Evolutionary conservation across 2,797 vertebrate genomes (phyloP), one percentile per base, ranked within the genome.

Genomic region (Falco peregrinus): DNA sequence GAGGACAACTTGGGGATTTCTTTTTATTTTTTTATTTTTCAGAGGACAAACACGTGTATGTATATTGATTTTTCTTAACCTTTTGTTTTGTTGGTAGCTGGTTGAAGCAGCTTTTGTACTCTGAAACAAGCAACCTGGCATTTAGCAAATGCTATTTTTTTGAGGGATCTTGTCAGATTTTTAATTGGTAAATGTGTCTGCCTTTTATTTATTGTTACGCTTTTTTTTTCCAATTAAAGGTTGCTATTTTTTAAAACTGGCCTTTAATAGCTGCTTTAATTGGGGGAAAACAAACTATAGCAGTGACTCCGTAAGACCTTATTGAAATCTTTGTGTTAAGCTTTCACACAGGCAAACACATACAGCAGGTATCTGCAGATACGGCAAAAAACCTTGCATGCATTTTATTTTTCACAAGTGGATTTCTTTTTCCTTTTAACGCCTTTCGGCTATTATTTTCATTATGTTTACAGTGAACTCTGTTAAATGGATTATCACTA

Each of bases 151-250:
- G 82, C 28, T 92, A 16, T 79, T 90, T 94, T 93, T 89, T 96
- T 94, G 84, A 80, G 71, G 94, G 73, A 93, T 96, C 94, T 94
- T 97, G 97, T 97, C 97, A 97, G 76, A 81, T 94, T 97, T 97
- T 98, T 98, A 97, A 98, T 98, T 97, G 96, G 97, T 92, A 88
- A 95, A 93, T 75, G 94, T 90, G 95, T 90, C 96, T 98, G 63
- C 93, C 82, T 93, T 95, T 89, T 96, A 83, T 90, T 97, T 96
- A 69, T 88, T 89, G 91, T 92, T 95, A 88, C 95, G 94, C 8
- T 24, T 86, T 97, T 96, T 87, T 94, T 95, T 74, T 74, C 96
- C 94, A 97, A 94, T 97, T 98, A 97, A 96, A 94, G 84, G 73
- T 83, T 93, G 74, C 82, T 90, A 16, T 63, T 85, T 96, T 92